Evolutionary conservation across 2,888 invertebrate species (phyloP), one percentile per base, ranked within the genome.

Genomic region (Ganaspis brasiliensis): DNA sequence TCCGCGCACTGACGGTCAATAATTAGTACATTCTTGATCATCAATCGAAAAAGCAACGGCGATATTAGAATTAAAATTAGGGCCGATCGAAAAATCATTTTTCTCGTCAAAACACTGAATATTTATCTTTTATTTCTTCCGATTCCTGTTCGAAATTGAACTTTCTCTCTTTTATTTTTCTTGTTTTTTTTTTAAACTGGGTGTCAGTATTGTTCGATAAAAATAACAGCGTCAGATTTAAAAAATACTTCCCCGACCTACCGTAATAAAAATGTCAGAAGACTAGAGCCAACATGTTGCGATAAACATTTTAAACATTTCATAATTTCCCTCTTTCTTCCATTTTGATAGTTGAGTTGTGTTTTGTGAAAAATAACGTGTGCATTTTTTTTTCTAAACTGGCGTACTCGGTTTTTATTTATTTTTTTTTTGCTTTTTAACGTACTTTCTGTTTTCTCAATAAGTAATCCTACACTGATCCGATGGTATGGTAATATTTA

Each of bases 231-330:
- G 31, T 6, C 6, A 2, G 31, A n/a, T 31, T 49, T 49, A 8
- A 52, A 52, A 52, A 19, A 52, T n/a, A n/a, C 3, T n/a, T 52
- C 9, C 9, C 1, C 19, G 19, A n/a, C n/a, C 49, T 2, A 49
- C 16, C 16, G 6, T 49, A 49, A 52, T 52, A 52, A 52, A 52
- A 52, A 52, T 52, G 52, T 67, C 67, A 67, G 45, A 67, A 67
- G 67, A 67, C 67, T 45, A 80, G 75, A 79, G 81, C 79, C 79
- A 87, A 86, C 85, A 86, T 83, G 84, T 85, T 81, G 83, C 80
- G 84, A 87, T 87, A 85, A 87, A 87, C 80, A 84, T 87, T 81
- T 87, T 79, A 86, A 85, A 85, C 83, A 67, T 73, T 81, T 72
- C 45, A 71, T 74, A 56, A 79, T 67, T 40, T 71, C 31, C 49